Evolutionary conservation across 2,888 invertebrate genomes (phyloP), one percentile per base, ranked within the genome.

Genomic region (Phragmatobia fuliginosa): DNA sequence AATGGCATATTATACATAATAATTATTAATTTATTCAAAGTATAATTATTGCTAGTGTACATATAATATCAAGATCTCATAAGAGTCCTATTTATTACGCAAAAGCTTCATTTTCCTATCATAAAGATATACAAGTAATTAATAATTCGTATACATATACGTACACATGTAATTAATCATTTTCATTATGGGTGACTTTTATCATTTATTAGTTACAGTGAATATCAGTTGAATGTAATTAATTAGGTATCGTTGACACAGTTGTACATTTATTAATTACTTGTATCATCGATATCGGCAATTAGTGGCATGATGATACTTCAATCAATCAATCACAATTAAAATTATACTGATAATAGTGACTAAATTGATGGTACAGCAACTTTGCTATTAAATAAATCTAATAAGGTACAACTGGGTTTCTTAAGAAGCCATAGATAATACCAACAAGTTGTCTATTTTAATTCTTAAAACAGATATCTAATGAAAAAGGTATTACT

Each of bases 91-190:
- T 49, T 8, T 10, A n/a, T 1, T 49, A 49, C n/a, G 49, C 8
- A n/a, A 21, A 45, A 10, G 49, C 0, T n/a, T 10, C n/a, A 49
- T n/a, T 49, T 45, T 16, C 1, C 1, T 21, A 45, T 21, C 8
- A 45, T 7, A 21, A 45, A 45, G 21, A 45, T 45, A 49, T 49
- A n/a, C 10, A 49, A 10, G 10, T 7, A 49, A 10, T n/a, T n/a
- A n/a, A n/a, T n/a, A n/a, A n/a, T n/a, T n/a, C 2, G 41, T 41
- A 8, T 41, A 16, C 8, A 41, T 16, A 16, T 14, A 16, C 16
- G 14, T 49, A 77, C 77, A 78, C 71, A 74, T 71, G 69, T 80
- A 80, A 83, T 8, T 10, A 21, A 49, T 59, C 72, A 31, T 62
- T 52, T 70, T 66, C 60, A 62, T 72, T 75, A 59, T 25, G 36